phyloP scores from a whole-genome alignment of 2,113 vertebrate genomes.

The Clupea harengus region DNA sequence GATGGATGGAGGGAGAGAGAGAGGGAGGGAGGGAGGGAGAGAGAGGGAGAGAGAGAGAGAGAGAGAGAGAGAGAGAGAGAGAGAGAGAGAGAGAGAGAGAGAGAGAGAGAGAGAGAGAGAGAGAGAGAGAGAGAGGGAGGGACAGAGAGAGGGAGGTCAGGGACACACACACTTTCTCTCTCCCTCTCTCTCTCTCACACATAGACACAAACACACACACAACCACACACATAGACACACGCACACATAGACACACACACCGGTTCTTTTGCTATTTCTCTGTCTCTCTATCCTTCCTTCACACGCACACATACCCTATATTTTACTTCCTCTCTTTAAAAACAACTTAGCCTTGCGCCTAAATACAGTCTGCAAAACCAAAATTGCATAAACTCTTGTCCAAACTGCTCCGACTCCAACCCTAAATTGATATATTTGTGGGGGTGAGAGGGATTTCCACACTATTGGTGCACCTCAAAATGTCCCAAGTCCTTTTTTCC shows the following conservation, averaged over 20 bases:
- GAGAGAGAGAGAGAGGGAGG: conserved; percentile 24
- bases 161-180: neutral
- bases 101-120: neutral
- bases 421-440: neutral
- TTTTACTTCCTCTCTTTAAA: neutral
- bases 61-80: neutral
- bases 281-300: neutral
- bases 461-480: neutral
- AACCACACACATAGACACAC: neutral
- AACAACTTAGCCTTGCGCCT: neutral
- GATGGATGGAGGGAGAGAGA: neutral
- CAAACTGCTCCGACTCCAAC: neutral
- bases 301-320: neutral
- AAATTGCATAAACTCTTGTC: neutral
- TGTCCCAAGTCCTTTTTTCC: neutral
- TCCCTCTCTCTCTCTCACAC: neutral
- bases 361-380: neutral
- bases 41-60: neutral
- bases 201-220: neutral
- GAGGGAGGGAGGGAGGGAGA: conserved; percentile 25
- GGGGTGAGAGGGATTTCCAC: neutral
- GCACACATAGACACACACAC: too few relatives aligned
- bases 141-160: neutral
- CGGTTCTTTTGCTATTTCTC: too few relatives aligned
- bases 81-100: conserved; percentile 26